Base-by-base conservation (phyloP, 92 coral and sea anemone species). In the Phymanthus crucifer region DNA sequence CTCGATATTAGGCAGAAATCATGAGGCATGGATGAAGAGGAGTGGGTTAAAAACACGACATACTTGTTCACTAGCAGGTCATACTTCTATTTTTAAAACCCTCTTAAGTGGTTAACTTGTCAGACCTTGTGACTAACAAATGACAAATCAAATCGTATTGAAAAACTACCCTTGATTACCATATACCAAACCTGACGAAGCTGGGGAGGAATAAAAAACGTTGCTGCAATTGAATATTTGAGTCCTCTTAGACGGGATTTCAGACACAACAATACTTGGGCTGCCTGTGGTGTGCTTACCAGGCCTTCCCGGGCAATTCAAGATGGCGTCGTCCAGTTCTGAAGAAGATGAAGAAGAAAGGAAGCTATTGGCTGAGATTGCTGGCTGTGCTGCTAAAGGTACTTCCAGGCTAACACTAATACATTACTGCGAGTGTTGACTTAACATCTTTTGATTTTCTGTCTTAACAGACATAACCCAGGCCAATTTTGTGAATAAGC, bases 301-400 rank as follows among this genome's bases (percentile, higher is more conserved):
- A 54, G 32, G 84, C 80, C 71, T 75, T 26, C n/a, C n/a, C n/a
- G n/a, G n/a, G n/a, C n/a, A 66, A 61, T 26, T 32, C 83, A 92
- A 87, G 50, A 92, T 92, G 97, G 97, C 92, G 82, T 69, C 93
- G 64, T 83, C 90, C 4, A 77, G 90, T 32, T 83, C 92, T 19
- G 86, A 88, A 13, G 94, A 90, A 32, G 94, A 80, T 26, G 97
- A 92, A 72, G 92, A 90, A 34, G 83, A 84, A 66, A 70, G 67
- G 71, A 90, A 80, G 33, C 84, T 87, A 70, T 82, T 92, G 75
- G 91, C 97, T 24, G 90, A 76, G 23, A 76, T 92, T 31, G 93
- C 89, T 8, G 83, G 70, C n/a, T 79, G 84, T n/a, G 94, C 87
- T 38, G 74, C 78, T 36, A 64, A 85, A 78, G 97, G 97, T 91